A percentile compares a stretch with the other conserved stretches of the same genome.
Evolutionary conservation across 2,888 invertebrate species (phyloP).

Genomic region (Drepana falcataria): DNA sequence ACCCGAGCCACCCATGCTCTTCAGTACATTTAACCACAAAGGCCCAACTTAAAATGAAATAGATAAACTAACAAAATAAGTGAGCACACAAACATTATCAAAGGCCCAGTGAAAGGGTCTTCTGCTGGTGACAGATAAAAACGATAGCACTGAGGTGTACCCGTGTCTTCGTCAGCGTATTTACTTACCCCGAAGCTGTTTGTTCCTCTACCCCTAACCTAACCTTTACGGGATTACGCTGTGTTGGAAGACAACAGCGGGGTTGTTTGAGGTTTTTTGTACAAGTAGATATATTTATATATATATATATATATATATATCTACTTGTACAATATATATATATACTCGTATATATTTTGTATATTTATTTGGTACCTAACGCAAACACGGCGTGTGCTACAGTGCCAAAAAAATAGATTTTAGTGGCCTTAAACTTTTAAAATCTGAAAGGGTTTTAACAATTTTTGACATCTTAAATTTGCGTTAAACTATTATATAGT

Average conservation of each 20-base stretch:
- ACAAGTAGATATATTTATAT: too few relatives aligned
- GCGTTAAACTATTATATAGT: too few relatives aligned
- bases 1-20: not conserved
- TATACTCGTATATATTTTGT: too few relatives aligned
- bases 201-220: constrained; percentile 69
- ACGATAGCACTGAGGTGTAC: constrained; percentile 55
- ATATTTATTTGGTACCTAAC: too few relatives aligned
- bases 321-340: too few relatives aligned
- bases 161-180: constrained; percentile 72
- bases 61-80: constrained; percentile 1
- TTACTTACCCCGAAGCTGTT: constrained; percentile 72
- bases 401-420: too few relatives aligned
- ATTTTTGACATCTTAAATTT: too few relatives aligned
- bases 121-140: constrained; percentile 71
- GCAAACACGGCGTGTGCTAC: too few relatives aligned
- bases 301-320: too few relatives aligned
- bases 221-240: constrained; percentile 35
- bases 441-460: too few relatives aligned
- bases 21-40: not conserved
- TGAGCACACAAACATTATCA: constrained; percentile 38
- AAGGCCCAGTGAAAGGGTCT: constrained; percentile 52
- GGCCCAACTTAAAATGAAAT: not conserved
- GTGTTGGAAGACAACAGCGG: constrained; percentile 22
- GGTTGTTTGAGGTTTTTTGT: not conserved
- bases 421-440: too few relatives aligned